Conservation (phyloP, 1,140 invertebrate genomes). For the Meloidogyne floridensis region DNA sequence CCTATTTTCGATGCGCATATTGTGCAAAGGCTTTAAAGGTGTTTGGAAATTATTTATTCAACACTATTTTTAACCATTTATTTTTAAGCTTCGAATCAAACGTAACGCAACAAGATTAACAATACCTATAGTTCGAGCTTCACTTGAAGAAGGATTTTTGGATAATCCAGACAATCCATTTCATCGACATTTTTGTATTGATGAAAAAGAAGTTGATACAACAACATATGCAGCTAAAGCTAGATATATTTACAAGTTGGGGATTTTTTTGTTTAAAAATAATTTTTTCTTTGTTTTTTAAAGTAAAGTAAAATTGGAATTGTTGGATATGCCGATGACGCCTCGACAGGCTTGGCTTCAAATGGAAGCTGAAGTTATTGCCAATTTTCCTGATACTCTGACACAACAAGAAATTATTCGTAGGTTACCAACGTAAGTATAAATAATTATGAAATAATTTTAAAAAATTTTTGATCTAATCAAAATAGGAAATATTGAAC, state of each 20-base stretch:
- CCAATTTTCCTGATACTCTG: conserved; percentile 25
- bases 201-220: conserved; percentile 21
- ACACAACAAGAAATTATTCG: conserved; percentile 22
- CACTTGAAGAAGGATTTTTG: conserved; percentile 20
- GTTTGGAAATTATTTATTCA: neutral
- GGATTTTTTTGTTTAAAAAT: neutral
- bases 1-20: conserved; percentile 27
- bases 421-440: conserved; percentile 12
- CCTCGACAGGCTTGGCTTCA: conserved; percentile 26
- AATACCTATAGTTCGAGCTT: conserved; percentile 17
- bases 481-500: too few relatives aligned
- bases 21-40: conserved; percentile 27
- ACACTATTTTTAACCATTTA: neutral
- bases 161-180: conserved; percentile 24
- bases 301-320: conserved; percentile 30
- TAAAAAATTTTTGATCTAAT: too few relatives aligned
- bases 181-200: conserved; percentile 26
- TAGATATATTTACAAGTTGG: conserved; percentile 26
- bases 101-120: conserved; percentile 3
- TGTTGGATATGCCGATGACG: conserved; percentile 30
- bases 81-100: conserved; percentile 3
- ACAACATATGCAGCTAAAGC: conserved; percentile 23
- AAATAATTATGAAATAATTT: too few relatives aligned
- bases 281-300: neutral
- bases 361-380: conserved; percentile 29